phyloP scores from a whole-genome alignment of 2,113 vertebrate genomes.

The Peromyscus californicus region DNA sequence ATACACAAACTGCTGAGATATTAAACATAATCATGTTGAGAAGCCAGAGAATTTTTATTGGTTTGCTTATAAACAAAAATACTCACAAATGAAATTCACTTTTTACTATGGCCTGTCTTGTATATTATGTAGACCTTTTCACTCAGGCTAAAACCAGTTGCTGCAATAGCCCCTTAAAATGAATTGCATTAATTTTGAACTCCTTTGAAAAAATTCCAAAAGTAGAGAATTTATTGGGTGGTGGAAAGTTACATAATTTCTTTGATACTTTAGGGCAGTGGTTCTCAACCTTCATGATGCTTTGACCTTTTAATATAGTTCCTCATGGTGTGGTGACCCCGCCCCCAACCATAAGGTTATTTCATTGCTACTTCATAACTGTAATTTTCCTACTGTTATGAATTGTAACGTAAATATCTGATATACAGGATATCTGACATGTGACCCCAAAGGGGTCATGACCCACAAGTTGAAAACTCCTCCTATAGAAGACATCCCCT shows the following conservation, averaged over 20 bases:
- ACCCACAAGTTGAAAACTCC: background rate
- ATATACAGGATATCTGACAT: background rate
- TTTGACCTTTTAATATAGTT: background rate
- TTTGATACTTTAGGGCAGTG: background rate
- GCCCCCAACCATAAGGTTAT: background rate
- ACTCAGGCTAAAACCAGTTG: constrained; percentile 42
- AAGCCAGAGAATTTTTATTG: constrained; percentile 44
- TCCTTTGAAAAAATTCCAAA: constrained; percentile 24
- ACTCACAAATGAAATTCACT: constrained; percentile 34
- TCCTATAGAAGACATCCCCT: background rate
- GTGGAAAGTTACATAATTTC: background rate
- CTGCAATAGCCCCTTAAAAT: constrained; percentile 19
- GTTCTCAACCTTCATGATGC: background rate
- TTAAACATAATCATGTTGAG: constrained; percentile 15
- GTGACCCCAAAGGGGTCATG: background rate
- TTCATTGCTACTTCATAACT: background rate
- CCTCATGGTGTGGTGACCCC: background rate
- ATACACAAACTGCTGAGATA: background rate
- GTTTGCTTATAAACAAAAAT: constrained; percentile 40
- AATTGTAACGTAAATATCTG: background rate
- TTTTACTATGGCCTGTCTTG: constrained; percentile 21
- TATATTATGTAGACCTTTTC: constrained; percentile 35
- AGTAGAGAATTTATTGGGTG: background rate
- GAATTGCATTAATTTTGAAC: background rate
- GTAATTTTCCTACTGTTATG: background rate